These are phyloP conservation scores for Eupelmus urozonus DNA, from an alignment of 2,888 invertebrate species.

Conservation along the genomic window DNA sequence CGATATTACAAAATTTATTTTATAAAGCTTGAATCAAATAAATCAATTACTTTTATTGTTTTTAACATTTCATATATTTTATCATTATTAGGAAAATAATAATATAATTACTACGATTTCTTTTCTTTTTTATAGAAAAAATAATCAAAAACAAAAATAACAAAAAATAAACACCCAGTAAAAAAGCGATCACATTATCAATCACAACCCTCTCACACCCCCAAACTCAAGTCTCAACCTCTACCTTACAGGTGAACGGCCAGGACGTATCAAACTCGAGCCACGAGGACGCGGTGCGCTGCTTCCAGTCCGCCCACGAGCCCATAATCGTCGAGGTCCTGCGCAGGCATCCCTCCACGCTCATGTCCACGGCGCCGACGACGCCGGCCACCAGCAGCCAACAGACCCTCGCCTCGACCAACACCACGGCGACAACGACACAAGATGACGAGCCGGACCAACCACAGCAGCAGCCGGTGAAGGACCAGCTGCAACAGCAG, in stretches of 20 bases:
- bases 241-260: slow-evolving; percentile 80
- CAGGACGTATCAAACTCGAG: slow-evolving; percentile 81
- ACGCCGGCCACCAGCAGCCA: slow-evolving; percentile 78
- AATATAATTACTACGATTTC: no score
- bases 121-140: no score
- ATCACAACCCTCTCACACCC: no score
- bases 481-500: slow-evolving; percentile 27
- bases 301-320: slow-evolving; percentile 81
- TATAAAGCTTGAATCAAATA: no score
- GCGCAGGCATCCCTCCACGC: slow-evolving; percentile 72
- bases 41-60: no score
- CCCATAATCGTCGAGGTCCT: slow-evolving; percentile 82
- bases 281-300: slow-evolving; percentile 81
- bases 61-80: no score
- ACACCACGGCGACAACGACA: slow-evolving; percentile 79
- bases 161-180: no score
- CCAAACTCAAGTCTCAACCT: no score
- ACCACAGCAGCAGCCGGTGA: slow-evolving; percentile 31
- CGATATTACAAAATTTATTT: no score
- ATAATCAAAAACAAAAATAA: no score
- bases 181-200: no score
- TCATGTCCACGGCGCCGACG: slow-evolving; percentile 73
- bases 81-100: no score
- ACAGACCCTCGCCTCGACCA: slow-evolving; percentile 66
- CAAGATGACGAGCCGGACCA: slow-evolving; percentile 67